phyloP scores from a whole-genome alignment of 2,113 vertebrate species.

The Motacilla alba region DNA sequence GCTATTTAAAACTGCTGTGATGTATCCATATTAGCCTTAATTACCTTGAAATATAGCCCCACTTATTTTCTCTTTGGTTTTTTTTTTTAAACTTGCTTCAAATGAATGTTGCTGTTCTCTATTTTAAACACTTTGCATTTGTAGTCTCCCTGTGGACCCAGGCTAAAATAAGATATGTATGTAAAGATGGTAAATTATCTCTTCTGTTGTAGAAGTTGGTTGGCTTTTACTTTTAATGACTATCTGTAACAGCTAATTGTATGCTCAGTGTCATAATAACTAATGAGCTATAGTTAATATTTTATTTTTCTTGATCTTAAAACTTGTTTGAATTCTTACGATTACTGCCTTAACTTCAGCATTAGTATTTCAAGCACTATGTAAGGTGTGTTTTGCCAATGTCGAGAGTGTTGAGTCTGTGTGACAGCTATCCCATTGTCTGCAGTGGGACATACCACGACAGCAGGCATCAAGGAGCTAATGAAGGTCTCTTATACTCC shows the following conservation, averaged over 20 bases:
- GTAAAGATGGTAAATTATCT: background rate
- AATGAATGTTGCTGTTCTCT: background rate
- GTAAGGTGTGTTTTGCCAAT: background rate
- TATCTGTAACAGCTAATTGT: background rate
- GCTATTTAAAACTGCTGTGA: background rate
- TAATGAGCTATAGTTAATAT: background rate
- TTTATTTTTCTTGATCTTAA: background rate
- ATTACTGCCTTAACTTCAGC: background rate
- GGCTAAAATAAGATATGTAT: background rate
- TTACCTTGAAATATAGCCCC: background rate
- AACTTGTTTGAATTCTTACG: background rate
- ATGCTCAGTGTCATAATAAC: background rate
- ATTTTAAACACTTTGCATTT: background rate
- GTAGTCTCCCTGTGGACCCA: background rate
- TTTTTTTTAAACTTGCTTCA: background rate
- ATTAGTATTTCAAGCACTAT: background rate
- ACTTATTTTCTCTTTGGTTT: background rate
- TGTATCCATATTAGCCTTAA: background rate
- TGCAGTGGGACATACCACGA: slow-evolving; percentile 42
- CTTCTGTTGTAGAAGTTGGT: background rate
- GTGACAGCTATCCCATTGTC: slow-evolving; percentile 52
- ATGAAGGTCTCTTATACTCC: slow-evolving; percentile 46
- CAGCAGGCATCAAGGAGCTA: slow-evolving; percentile 48
- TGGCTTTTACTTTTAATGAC: background rate
- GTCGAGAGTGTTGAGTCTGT: background rate